Conservation (phyloP, 2,113 vertebrate genomes). For the Gallinago jamesoni region DNA sequence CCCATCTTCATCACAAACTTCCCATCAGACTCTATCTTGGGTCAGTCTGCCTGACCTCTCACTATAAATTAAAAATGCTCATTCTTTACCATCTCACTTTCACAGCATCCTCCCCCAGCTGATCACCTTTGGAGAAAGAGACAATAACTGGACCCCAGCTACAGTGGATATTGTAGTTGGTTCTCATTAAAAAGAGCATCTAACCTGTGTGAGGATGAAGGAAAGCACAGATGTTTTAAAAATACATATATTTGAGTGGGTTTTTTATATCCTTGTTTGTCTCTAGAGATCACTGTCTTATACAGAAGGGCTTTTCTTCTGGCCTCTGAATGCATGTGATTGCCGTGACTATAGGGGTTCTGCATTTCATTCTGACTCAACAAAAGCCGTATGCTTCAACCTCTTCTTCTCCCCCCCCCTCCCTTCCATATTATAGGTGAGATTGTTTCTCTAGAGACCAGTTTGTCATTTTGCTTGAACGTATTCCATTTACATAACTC, state of each 20-base stretch:
- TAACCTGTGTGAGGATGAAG: background rate
- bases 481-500: conserved; percentile 19
- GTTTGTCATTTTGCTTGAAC: background rate
- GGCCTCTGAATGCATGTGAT: background rate
- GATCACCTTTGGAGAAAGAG: background rate
- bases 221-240: background rate
- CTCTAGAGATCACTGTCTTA: background rate
- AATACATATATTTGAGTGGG: background rate
- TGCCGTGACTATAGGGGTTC: background rate
- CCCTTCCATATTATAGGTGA: background rate
- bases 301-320: background rate
- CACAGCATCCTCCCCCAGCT: background rate
- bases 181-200: background rate
- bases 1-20: background rate
- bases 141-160: background rate
- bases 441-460: conserved; percentile 5
- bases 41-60: background rate
- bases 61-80: background rate
- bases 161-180: background rate
- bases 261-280: background rate
- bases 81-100: background rate
- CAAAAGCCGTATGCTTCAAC: background rate
- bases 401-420: background rate
- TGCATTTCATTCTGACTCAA: conserved; percentile 32
- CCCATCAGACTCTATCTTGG: background rate